A percentile compares a stretch with the other conserved stretches of the same genome.
Evolutionary conservation across 2,888 invertebrate species (phyloP).

Genomic region (Euclidia mi): DNA sequence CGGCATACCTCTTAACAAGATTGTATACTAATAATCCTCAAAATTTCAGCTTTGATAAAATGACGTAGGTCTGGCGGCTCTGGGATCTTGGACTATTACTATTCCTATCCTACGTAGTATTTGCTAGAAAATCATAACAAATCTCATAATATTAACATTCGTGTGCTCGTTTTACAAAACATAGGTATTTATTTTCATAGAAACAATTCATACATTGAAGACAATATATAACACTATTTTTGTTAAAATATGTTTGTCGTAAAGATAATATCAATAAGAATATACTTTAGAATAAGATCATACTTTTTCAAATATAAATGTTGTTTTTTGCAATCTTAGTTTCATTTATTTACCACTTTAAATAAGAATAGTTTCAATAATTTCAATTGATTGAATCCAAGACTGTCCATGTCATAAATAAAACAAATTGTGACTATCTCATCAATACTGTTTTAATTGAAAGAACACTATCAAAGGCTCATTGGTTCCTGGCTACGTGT

Average conservation of each 20-base stretch:
- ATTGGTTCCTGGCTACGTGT: no score
- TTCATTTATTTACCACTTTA: slow-evolving; percentile 28
- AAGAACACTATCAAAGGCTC: no score
- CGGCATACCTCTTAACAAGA: no score
- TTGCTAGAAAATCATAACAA: slow-evolving; percentile 13
- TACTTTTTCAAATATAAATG: slow-evolving; percentile 53
- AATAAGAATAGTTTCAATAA: no score
- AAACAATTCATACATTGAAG: slow-evolving; percentile 17
- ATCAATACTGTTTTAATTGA: no score
- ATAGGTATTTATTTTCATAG: slow-evolving; percentile 21
- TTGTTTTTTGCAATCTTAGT: slow-evolving; percentile 48
- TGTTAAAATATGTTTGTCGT: slow-evolving; percentile 18
- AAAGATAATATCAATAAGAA: slow-evolving; percentile 14
- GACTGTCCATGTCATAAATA: no score
- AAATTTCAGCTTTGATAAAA: no score
- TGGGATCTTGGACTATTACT: no score
- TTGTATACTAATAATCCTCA: no score
- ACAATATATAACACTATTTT: slow-evolving; percentile 43
- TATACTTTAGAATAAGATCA: slow-evolving; percentile 26
- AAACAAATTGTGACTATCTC: no score
- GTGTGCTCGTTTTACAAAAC: background rate
- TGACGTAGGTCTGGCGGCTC: no score
- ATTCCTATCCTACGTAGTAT: slow-evolving; percentile 7
- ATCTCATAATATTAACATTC: background rate
- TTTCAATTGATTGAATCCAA: no score